These are phyloP conservation scores for Montipora foliosa DNA, from an alignment of 64 coral and sea anemone species.

Conservation along the genomic window DNA sequence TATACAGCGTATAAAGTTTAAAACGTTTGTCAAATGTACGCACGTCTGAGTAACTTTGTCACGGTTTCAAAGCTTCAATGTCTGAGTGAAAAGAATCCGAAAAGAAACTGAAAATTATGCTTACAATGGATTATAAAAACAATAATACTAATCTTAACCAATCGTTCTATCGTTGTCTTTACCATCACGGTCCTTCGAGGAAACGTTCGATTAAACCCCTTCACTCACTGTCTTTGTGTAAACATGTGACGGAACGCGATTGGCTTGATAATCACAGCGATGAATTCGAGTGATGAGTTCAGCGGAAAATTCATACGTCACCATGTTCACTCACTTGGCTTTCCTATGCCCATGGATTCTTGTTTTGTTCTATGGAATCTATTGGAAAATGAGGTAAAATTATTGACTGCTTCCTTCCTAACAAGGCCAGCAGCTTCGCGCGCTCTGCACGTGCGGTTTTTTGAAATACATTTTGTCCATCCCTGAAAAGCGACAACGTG, in stretches of 20 bases:
- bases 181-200: neutral
- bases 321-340: neutral
- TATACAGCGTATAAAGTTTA: neutral
- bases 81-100: neutral
- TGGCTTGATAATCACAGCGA: no score
- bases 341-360: constrained; percentile 80
- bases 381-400: neutral
- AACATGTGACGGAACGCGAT: no score
- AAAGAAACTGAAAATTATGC: neutral
- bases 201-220: no score
- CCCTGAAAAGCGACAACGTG: no score
- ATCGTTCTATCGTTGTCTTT: neutral
- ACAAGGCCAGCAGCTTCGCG: no score
- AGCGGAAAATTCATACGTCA: no score
- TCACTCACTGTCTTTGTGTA: no score
- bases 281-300: neutral
- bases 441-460: no score
- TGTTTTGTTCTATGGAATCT: constrained; percentile 90
- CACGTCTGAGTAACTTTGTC: neutral
- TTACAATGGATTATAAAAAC: no score
- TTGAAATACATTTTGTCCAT: no score
- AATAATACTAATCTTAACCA: neutral
- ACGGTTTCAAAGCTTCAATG: no score
- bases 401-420: no score
- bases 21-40: neutral